A percentile compares a stretch with the other conserved stretches of the same genome.
Evolutionary conservation across 2,888 invertebrate species (phyloP).

Genomic region (Melieria picta): DNA sequence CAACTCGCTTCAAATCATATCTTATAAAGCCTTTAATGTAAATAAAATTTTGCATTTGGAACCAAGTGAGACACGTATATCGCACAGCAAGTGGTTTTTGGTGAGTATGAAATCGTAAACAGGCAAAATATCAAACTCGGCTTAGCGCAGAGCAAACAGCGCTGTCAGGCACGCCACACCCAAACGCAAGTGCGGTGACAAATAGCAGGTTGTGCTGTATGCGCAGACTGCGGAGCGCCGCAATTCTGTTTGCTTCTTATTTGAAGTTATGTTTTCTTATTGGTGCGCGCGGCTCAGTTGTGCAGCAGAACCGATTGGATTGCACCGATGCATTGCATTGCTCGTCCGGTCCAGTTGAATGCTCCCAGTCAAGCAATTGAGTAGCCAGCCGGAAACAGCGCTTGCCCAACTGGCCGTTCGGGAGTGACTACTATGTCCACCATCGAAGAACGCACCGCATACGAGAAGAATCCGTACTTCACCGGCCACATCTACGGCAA

Average conservation of each 20-base stretch:
- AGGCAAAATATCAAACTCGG: not conserved
- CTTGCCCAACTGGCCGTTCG: not conserved
- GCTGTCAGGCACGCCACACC: not conserved
- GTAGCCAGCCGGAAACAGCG: too few species aligned
- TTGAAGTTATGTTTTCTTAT: not conserved
- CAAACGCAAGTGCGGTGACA: too few species aligned
- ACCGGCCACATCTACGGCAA: slow-evolving; percentile 73
- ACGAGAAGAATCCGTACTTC: slow-evolving; percentile 73
- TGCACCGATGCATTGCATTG: not conserved
- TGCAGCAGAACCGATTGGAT: not conserved
- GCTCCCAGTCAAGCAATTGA: not conserved
- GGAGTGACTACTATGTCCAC: slow-evolving; percentile 69
- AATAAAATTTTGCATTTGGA: not conserved
- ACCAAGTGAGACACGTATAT: not conserved
- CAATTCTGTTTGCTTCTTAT: too few species aligned
- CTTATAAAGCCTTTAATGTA: not conserved
- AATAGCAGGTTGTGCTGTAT: too few species aligned
- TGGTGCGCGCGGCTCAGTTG: not conserved
- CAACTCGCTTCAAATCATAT: not conserved
- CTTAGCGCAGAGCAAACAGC: not conserved
- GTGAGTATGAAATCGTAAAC: not conserved
- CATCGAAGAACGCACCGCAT: slow-evolving; percentile 72
- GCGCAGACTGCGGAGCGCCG: too few species aligned
- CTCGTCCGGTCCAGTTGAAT: not conserved
- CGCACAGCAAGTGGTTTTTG: not conserved